Conservation (phyloP, 2,888 invertebrate species). For the Ischnura elegans region DNA sequence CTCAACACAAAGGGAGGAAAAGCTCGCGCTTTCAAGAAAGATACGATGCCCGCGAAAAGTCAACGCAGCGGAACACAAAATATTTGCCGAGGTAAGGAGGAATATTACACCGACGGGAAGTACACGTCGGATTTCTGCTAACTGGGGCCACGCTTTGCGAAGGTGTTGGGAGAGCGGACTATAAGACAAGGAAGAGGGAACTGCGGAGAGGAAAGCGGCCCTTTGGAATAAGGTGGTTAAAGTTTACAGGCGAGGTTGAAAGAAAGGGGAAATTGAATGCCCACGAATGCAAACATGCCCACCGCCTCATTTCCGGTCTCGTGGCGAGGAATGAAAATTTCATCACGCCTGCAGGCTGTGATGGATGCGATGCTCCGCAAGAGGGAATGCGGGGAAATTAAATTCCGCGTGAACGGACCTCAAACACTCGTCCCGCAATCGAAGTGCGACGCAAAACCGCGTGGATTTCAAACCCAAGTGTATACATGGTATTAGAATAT, state of each 20-base stretch:
- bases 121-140: not conserved
- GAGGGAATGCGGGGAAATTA: not conserved
- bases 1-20: not conserved
- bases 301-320: conserved; percentile 60
- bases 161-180: not conserved
- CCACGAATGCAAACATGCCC: not conserved
- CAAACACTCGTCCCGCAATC: not conserved
- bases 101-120: not conserved
- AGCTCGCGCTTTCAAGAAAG: not conserved
- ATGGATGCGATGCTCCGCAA: not conserved
- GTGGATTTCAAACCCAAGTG: too few species aligned
- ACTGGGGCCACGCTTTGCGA: not conserved
- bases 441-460: not conserved
- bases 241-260: not conserved
- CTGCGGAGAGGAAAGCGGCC: not conserved
- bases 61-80: not conserved
- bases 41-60: not conserved
- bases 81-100: not conserved
- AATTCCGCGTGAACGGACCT: not conserved
- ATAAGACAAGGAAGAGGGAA: conserved; percentile 1
- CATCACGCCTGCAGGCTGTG: not conserved
- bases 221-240: not conserved
- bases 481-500: too few species aligned
- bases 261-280: not conserved
- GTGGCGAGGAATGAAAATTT: not conserved